Base-by-base conservation (phyloP, 35 echinoderm and acorn worm species). In the Acanthaster planci region DNA sequence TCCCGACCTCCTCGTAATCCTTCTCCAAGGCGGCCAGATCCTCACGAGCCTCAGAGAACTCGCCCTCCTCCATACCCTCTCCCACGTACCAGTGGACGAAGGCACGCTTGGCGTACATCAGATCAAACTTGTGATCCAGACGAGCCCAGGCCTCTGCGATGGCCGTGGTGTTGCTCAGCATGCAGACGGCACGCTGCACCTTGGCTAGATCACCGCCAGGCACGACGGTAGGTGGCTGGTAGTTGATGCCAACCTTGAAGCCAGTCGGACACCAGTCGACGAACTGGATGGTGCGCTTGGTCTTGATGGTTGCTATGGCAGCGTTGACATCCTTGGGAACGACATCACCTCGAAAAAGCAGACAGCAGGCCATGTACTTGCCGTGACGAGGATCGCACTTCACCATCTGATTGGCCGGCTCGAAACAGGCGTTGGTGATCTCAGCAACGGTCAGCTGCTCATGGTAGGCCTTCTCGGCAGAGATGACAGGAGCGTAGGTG, bases 251-350 rank as follows among this genome's bases (percentile, higher is more conserved):
- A 7, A 87, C 72, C 59, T 88, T 95, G 75, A 95, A 95, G 6
- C 95, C 95, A 88, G 95, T 88, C 54, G 91, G 91, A 82, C 90
- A 91, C 96, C 96, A 94, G 88, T 99, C 96, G 67, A 99, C 96
- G 79, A 99, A 99, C 89, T 99, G 96, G 67, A 99, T 99, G 78
- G 92, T 78, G 39, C 96, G 88, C 77, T 99, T 99, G 34, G 96
- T 99, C 86, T 99, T 99, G 88, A 97, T 97, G 89, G 67, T 91
- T 67, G 87, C 84, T 16, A 97, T 97, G 55, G 95, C 95, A 15
- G 87, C 91, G 64, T 97, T 97, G 84, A 97, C 95, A 77, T 97
- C 95, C 82, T 97, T 97, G 16, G 95, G 87, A 14, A 93, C 88
- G 18, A 97, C 88, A 60, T 97, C 95, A 52, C 95, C 95, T 18